Conservation (phyloP, 1,140 invertebrate genomes). For the Anagrus nilaparvatae region DNA sequence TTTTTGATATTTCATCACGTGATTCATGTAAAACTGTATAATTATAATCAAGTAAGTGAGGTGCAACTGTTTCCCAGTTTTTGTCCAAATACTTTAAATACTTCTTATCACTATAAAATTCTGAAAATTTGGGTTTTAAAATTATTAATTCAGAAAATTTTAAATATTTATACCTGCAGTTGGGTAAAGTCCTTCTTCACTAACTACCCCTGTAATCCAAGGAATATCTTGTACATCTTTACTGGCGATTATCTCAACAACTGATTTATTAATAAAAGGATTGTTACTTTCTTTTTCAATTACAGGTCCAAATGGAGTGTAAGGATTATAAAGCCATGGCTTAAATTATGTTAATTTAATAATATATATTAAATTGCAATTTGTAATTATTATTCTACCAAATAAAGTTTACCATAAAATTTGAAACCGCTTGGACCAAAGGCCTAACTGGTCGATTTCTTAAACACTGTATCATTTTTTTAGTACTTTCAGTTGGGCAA, state of each 20-base stretch:
- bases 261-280: conserved; percentile 48
- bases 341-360: conserved; percentile 22
- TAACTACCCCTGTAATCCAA: conserved; percentile 47
- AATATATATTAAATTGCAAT: conserved; percentile 11
- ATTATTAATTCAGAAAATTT: conserved; percentile 1
- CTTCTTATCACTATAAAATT: conserved; percentile 38
- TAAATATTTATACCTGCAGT: conserved; percentile 41
- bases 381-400: neutral
- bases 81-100: conserved; percentile 42
- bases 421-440: conserved; percentile 36
- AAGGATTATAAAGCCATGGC: conserved; percentile 47
- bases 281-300: conserved; percentile 40
- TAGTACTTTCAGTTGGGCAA: conserved; percentile 48
- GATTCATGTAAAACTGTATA: conserved; percentile 43
- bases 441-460: conserved; percentile 48
- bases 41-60: conserved; percentile 51
- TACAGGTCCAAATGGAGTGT: conserved; percentile 51
- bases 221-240: conserved; percentile 46
- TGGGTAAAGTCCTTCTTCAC: conserved; percentile 53
- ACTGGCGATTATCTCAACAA: conserved; percentile 42
- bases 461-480: conserved; percentile 62
- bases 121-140: conserved; percentile 25
- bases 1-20: conserved; percentile 35
- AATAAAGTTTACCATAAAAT: conserved; percentile 37
- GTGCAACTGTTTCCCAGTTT: conserved; percentile 47